Base-by-base conservation (phyloP, 2,113 vertebrate species). In the Hippocampus barbouri region DNA sequence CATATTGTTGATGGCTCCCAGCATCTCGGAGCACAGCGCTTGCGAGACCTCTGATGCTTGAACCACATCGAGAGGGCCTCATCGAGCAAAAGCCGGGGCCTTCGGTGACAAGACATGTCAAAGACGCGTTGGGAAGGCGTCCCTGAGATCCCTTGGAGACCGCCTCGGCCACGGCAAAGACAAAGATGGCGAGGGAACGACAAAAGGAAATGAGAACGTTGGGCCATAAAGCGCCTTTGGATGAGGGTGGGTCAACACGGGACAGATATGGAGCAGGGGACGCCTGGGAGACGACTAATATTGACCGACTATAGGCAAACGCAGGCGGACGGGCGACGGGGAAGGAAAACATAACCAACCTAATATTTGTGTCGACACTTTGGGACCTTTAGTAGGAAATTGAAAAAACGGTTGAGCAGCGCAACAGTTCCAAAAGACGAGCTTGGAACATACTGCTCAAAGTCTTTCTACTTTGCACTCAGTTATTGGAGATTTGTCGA, bases 221-320 rank as follows among this genome's bases (percentile, higher is more conserved):
- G 21, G 53, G 6, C 21, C 21, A 4, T 21, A 54, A 54, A 54
- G 2, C 53, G 21, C 5, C 63, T 71, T 66, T 6, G 76, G 73
- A 80, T 79, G 72, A 72, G 66, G 41, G 10, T 69, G 68, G 59
- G 73, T 80, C 88, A 89, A 89, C 77, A 88, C 61, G 4, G 14
- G 45, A 76, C 2, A 70, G 20, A 65, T 71, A 75, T 68, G 57
- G 76, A 66, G 49, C 69, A 65, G 71, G 73, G 73, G 72, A 84
- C 14, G 80, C 76, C 86, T 71, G 72, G 87, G 88, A 89, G 81
- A 89, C 66, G 16, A 80, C 86, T 69, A 91, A 91, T 88, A 91
- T 91, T 91, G 87, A 90, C 89, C 34, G 54, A 72, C 73, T 66
- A 20, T 75, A 81, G 85, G 68, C 68, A 20, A 30, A 64, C 53